Conservation (phyloP, 2,888 invertebrate species). For the Sphaerophoria rueppellii region DNA sequence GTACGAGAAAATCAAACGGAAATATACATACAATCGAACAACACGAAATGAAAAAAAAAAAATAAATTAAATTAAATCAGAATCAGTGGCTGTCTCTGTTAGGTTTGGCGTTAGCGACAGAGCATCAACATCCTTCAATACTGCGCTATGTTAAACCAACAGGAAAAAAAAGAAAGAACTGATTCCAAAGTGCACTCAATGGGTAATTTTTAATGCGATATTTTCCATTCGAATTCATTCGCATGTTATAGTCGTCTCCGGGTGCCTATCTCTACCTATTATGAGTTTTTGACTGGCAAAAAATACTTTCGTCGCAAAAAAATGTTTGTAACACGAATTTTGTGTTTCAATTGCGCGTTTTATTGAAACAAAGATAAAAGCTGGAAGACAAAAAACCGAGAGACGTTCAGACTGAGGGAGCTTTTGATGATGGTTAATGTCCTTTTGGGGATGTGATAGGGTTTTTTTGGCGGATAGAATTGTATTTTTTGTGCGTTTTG, state of each 20-base stretch:
- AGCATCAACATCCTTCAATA: conserved; percentile 68
- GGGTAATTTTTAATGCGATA: conserved; percentile 76
- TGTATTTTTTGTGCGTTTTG: no score
- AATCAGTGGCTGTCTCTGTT: conserved; percentile 61
- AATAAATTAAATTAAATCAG: conserved; percentile 55
- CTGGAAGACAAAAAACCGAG: conserved; percentile 38
- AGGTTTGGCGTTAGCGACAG: conserved; percentile 39
- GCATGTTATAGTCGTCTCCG: not conserved
- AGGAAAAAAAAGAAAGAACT: conserved; percentile 18
- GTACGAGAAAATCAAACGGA: conserved; percentile 42
- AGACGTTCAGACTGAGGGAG: conserved; percentile 21
- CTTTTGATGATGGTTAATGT: conserved; percentile 31
- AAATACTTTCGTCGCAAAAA: not conserved
- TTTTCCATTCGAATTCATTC: conserved; percentile 75
- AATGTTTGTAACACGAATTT: conserved; percentile 55
- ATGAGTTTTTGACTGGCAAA: not conserved
- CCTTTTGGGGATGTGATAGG: not conserved
- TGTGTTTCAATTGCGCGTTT: conserved; percentile 73
- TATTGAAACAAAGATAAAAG: conserved; percentile 72
- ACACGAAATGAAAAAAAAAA: conserved; percentile 31
- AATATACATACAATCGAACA: conserved; percentile 26
- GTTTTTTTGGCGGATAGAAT: not conserved
- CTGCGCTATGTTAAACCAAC: conserved; percentile 1
- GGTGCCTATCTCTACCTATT: no score
- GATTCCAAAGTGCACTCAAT: conserved; percentile 74